Base-by-base conservation (phyloP, 35 echinoderm and acorn worm genomes). In the Holothuria glaberrima region DNA sequence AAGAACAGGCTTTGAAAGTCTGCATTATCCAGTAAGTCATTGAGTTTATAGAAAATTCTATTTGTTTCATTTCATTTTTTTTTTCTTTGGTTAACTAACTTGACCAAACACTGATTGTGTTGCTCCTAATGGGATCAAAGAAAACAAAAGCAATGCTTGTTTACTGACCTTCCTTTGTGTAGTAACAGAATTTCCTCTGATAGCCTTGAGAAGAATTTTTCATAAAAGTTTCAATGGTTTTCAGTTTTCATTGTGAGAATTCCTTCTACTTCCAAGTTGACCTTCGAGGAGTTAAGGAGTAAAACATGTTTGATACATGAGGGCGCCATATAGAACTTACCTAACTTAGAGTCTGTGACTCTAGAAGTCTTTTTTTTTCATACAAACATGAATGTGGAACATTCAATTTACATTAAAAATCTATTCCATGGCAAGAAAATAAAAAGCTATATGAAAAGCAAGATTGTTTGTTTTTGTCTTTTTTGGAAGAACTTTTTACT, bases 361-460 rank as follows among this genome's bases (percentile, higher is more conserved):
- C 74, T 14, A 27, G 38, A 33, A 48, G 9, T 48, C 25, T 78
- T 78, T 78, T 78, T 21, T 78, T 78, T 78, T 78, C 74, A 78
- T 33, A 78, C 74, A 50, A 35, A 36, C 10, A 50, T 78, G 74
- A 78, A 78, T 78, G 74, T 78, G 74, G 74, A 78, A 78, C 74
- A 78, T 78, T 78, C 74, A 27, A 78, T 78, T 78, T 78, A 78
- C 74, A 78, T 78, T 78, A 38, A 74, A 25, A 48, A 78, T 48
- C 31, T 69, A 69, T 78, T 78, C 44, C 74, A 78, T 78, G 74
- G 74, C 74, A 78, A 78, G 74, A 48, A 48, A 78, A 78, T 78
- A 78, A 78, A 78, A 48, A 48, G 38, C 50, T 25, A 14, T 78
- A 9, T 13, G 50, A 78, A 45, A 78, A 52, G 33, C 22, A 5